Conservation (phyloP, 2,888 invertebrate species). For the Catocala nupta region DNA sequence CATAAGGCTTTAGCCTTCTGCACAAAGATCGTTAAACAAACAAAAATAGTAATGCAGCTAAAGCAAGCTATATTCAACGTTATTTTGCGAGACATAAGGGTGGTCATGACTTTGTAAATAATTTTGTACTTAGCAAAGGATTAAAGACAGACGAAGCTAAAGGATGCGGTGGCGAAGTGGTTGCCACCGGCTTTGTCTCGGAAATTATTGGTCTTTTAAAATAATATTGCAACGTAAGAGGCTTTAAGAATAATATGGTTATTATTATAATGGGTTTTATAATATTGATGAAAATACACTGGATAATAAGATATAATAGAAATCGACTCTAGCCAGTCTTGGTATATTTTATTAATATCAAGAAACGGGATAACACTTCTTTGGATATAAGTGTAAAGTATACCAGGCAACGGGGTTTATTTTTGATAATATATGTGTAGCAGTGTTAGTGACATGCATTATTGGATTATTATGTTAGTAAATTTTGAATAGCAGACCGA, state of each 20-base stretch:
- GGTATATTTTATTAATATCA: too few species aligned
- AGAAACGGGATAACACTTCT: too few species aligned
- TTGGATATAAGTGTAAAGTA: too few species aligned
- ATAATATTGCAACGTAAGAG: slow-evolving; percentile 31
- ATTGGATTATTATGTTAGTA: too few species aligned
- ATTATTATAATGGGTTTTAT: slow-evolving; percentile 10
- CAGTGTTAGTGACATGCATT: too few species aligned
- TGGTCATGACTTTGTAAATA: background rate
- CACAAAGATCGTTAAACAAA: slow-evolving; percentile 25
- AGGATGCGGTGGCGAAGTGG: slow-evolving; percentile 41
- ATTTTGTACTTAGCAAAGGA: slow-evolving; percentile 33
- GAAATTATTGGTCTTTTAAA: slow-evolving; percentile 45
- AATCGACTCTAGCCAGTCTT: too few species aligned
- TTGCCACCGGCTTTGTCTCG: slow-evolving; percentile 38
- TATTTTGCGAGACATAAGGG: slow-evolving; percentile 3
- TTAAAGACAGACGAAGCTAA: slow-evolving; percentile 50
- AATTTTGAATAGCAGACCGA: too few species aligned
- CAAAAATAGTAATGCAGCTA: slow-evolving; percentile 4
- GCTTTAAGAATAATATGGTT: slow-evolving; percentile 6
- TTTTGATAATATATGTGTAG: too few species aligned
- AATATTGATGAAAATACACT: background rate
- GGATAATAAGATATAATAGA: too few species aligned
- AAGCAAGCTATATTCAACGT: slow-evolving; percentile 4
- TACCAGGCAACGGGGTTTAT: too few species aligned
- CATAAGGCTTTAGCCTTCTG: slow-evolving; percentile 14